phyloP scores from a whole-genome alignment of 1,140 invertebrate genomes.

The Zaprionus africanus region DNA sequence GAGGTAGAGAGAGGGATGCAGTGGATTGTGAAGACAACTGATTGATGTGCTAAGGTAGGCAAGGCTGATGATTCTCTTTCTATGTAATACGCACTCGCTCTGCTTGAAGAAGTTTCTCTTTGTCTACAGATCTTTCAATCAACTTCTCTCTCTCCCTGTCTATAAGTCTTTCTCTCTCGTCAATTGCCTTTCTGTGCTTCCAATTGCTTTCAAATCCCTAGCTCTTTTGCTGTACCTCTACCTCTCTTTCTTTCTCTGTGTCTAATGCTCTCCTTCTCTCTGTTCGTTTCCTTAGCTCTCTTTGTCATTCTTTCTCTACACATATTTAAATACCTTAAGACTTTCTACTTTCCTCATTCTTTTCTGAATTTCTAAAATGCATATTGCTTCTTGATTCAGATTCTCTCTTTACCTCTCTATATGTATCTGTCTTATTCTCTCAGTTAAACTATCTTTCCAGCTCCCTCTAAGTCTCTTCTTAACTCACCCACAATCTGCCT shows the following conservation, averaged over 20 bases:
- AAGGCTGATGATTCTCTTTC: neutral
- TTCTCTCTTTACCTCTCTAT: neutral
- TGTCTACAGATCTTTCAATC: too few relatives aligned
- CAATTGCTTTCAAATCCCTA: accelerated
- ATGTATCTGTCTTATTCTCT: neutral
- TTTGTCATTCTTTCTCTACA: neutral
- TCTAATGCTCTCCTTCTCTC: neutral
- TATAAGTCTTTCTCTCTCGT: too few relatives aligned
- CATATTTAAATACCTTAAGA: too few relatives aligned
- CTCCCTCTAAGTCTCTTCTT: neutral
- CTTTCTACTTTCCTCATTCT: too few relatives aligned
- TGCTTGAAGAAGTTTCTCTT: too few relatives aligned
- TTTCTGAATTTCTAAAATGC: too few relatives aligned
- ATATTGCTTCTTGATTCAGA: neutral
- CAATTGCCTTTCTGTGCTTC: neutral
- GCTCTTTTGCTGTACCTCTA: neutral
- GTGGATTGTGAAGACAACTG: neutral
- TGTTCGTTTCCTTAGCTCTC: neutral
- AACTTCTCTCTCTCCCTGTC: too few relatives aligned
- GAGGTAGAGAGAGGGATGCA: neutral
- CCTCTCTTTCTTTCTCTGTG: neutral
- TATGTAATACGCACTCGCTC: too few relatives aligned
- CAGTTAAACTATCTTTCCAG: neutral
- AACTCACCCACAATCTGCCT: neutral
- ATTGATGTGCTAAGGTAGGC: neutral